A percentile compares a stretch with the other conserved stretches of the same genome.
Conservation (phyloP, 2,797 vertebrate species). For the Gila robusta region DNA sequence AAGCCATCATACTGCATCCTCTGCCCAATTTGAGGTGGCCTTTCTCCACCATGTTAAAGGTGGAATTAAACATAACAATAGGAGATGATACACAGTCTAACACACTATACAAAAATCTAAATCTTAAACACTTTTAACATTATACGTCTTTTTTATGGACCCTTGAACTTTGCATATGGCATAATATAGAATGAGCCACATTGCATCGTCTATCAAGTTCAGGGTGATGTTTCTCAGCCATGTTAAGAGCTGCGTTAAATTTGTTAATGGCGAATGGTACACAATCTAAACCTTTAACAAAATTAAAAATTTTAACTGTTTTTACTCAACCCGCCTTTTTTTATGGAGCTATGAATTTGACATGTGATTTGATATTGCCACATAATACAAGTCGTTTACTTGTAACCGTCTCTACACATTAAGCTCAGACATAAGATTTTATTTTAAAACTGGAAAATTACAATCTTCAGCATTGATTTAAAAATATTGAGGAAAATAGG, state of each 20-base stretch:
- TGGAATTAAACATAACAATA: neutral
- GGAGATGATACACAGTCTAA: neutral
- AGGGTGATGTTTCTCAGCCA: neutral
- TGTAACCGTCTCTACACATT: neutral
- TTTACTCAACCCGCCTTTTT: neutral
- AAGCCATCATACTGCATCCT: neutral
- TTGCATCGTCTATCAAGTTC: neutral
- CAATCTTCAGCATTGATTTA: neutral
- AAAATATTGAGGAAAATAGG: neutral
- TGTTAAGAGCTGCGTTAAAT: neutral
- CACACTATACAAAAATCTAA: neutral
- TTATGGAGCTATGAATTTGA: neutral
- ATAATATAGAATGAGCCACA: neutral
- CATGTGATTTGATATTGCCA: neutral
- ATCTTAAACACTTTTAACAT: neutral
- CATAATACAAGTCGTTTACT: neutral
- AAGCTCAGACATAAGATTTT: neutral
- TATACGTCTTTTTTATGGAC: neutral
- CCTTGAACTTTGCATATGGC: neutral
- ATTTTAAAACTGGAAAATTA: neutral
- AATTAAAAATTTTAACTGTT: rapidly evolving
- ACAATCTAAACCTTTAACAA: neutral
- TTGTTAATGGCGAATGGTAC: neutral
- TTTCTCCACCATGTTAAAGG: neutral
- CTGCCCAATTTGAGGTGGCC: neutral